A percentile compares a stretch with the other conserved stretches of the same genome.
phyloP scores from a whole-genome alignment of 2,113 vertebrate species.

The Cyphomyrus discorhynchus region DNA sequence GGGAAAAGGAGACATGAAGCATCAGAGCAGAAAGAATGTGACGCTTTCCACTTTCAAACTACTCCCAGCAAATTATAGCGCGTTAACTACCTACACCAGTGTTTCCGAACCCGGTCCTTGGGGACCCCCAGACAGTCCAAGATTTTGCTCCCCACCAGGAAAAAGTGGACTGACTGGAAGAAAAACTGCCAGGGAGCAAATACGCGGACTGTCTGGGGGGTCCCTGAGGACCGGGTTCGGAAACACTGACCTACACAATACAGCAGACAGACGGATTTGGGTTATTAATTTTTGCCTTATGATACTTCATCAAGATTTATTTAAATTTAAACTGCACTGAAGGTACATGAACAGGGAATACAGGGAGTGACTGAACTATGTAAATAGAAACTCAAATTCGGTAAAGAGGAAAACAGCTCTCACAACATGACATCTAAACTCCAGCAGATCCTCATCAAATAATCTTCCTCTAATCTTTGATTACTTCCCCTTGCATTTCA shows the following conservation, averaged over 20 bases:
- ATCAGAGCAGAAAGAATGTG: background rate
- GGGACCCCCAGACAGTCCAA: background rate
- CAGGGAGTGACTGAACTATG: background rate
- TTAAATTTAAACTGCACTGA: constrained; percentile 15
- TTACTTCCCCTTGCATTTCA: background rate
- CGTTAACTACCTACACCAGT: background rate
- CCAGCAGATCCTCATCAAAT: constrained; percentile 15
- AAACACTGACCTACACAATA: background rate
- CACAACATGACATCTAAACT: constrained; percentile 15
- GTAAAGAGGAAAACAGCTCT: constrained; percentile 14
- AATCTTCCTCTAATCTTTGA: constrained; percentile 22
- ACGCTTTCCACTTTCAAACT: background rate
- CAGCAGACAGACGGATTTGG: background rate
- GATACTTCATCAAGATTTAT: background rate
- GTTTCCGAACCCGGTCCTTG: background rate
- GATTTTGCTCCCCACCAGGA: background rate
- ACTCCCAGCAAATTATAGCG: background rate
- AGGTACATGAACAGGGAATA: background rate
- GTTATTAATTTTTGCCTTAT: background rate
- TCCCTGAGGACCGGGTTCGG: background rate
- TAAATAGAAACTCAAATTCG: background rate
- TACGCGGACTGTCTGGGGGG: background rate
- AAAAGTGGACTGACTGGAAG: background rate
- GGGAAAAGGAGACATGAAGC: background rate
- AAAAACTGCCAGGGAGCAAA: background rate